Evolutionary conservation across 2,888 invertebrate species (phyloP).

Genomic region (Chaitophorus viminalis): DNA sequence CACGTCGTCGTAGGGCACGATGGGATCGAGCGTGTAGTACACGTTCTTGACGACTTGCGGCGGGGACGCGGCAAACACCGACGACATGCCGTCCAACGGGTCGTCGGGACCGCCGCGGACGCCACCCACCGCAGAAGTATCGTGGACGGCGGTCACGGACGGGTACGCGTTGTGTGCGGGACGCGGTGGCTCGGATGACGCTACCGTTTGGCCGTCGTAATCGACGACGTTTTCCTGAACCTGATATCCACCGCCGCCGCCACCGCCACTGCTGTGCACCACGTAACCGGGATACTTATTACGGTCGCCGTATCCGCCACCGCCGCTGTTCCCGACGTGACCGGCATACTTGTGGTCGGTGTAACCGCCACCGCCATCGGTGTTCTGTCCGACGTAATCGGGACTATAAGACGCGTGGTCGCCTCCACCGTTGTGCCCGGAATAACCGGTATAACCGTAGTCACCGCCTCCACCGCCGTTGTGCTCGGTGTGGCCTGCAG

Average conservation of each 20-base stretch:
- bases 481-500: constrained; percentile 65
- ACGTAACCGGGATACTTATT: no score
- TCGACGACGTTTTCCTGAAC: constrained; percentile 7
- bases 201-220: background rate
- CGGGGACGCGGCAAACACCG: background rate
- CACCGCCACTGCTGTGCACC: background rate
- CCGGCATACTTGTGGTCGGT: background rate
- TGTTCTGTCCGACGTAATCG: no score
- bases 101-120: background rate
- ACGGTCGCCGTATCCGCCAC: background rate
- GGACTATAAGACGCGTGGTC: no score
- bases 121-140: background rate
- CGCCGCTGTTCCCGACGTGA: no score
- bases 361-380: background rate
- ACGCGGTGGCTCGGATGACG: background rate
- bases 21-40: constrained; percentile 50
- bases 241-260: background rate
- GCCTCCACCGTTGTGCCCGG: no score
- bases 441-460: no score
- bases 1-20: constrained; percentile 29
- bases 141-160: background rate
- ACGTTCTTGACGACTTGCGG: background rate
- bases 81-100: background rate
- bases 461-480: no score
- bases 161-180: background rate